phyloP scores from a whole-genome alignment of 2,113 vertebrate species.

The Catagonus wagneri region DNA sequence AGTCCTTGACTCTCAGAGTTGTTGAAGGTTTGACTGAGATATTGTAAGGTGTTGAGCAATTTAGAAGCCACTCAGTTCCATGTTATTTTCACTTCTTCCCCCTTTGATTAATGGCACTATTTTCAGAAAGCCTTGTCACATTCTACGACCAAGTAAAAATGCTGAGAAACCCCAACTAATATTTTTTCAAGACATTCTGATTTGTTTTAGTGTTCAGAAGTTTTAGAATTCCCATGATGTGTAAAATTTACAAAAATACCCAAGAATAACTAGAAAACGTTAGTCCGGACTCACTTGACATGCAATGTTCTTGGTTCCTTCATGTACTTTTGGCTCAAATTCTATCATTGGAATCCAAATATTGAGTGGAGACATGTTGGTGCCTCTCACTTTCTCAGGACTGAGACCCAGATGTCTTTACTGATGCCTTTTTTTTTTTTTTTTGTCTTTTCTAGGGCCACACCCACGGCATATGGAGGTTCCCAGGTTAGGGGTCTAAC shows the following conservation, averaged over 20 bases:
- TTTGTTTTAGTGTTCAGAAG: neutral
- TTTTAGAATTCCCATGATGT: neutral
- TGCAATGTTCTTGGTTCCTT: neutral
- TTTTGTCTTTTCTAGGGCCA: too few relatives aligned
- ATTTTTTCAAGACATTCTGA: neutral
- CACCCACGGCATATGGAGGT: too few relatives aligned
- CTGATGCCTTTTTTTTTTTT: neutral
- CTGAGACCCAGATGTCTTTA: neutral
- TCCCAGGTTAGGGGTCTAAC: too few relatives aligned
- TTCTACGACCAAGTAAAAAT: neutral
- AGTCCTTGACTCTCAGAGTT: neutral
- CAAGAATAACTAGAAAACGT: neutral
- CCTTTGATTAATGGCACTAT: neutral
- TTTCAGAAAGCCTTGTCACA: neutral
- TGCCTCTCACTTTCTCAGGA: neutral
- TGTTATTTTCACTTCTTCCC: neutral
- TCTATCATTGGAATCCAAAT: constrained; percentile 1
- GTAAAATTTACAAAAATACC: constrained; percentile 29
- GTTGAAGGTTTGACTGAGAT: neutral
- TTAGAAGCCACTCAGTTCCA: neutral
- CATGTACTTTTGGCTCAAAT: neutral
- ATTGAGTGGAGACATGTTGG: neutral
- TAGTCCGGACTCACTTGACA: neutral
- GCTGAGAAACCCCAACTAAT: neutral
- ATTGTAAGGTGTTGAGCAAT: neutral